A percentile compares a stretch with the other conserved stretches of the same genome.
Evolutionary conservation across 2,797 vertebrate genomes (phyloP).

Genomic region (Lepidocolaptes lacrymiger): DNA sequence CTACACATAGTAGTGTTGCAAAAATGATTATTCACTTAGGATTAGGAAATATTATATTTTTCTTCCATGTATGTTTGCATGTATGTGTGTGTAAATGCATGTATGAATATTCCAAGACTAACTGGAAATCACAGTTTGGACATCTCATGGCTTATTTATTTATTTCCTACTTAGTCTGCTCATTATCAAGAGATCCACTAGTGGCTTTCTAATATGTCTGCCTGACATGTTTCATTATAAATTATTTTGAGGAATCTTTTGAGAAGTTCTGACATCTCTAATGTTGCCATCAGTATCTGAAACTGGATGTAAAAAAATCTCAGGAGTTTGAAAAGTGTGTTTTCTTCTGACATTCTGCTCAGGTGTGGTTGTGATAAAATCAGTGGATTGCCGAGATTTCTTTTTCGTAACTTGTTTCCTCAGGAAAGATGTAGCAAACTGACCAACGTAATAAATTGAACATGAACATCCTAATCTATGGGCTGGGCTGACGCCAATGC

Average conservation of each 20-base stretch:
- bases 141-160: not conserved
- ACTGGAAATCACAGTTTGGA: not conserved
- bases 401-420: not conserved
- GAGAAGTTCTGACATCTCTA: not conserved
- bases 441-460: not conserved
- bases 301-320: not conserved
- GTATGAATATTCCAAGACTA: not conserved
- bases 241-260: not conserved
- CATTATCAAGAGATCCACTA: not conserved
- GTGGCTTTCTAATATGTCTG: not conserved
- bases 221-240: not conserved
- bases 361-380: not conserved
- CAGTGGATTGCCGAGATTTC: not conserved
- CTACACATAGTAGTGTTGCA: not conserved
- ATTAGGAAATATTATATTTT: not conserved
- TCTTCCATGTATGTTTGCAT: not conserved
- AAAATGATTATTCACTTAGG: not conserved
- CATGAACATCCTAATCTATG: not conserved
- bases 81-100: fast-evolving
- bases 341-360: not conserved
- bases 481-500: not conserved
- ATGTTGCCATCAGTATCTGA: not conserved
- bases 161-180: not conserved
- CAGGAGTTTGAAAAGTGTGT: not conserved
- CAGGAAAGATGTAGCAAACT: not conserved